These are phyloP conservation scores for Podargus strigoides DNA, from an alignment of 2,797 vertebrate species.

Conservation along the genomic window DNA sequence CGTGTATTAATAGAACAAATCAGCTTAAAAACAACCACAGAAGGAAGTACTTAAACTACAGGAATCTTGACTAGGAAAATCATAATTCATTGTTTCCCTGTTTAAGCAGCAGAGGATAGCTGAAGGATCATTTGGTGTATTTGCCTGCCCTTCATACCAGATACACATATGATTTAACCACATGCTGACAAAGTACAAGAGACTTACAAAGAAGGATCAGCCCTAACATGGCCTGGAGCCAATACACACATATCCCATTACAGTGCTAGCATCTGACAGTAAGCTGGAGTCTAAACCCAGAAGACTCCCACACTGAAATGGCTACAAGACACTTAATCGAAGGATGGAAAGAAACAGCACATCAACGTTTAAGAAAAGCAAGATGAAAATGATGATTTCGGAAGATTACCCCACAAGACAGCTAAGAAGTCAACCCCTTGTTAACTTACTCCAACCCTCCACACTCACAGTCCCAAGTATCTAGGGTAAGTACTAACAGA, in stretches of 20 bases:
- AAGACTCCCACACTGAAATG: not conserved
- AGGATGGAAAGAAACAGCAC: not conserved
- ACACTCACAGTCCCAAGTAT: not conserved
- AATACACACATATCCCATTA: not conserved
- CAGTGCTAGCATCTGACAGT: not conserved
- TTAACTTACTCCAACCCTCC: not conserved
- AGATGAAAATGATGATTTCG: not conserved
- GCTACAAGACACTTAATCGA: not conserved
- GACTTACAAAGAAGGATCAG: not conserved
- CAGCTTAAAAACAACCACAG: not conserved
- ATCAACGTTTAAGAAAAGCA: not conserved
- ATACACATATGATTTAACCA: not conserved
- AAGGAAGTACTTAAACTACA: not conserved
- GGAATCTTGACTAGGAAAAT: not conserved
- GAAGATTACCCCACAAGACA: not conserved
- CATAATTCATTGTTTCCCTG: not conserved
- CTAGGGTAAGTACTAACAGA: slow-evolving; percentile 24
- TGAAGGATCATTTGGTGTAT: not conserved
- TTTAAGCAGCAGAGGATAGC: not conserved
- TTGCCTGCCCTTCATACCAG: not conserved
- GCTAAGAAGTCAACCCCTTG: not conserved
- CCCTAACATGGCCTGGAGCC: not conserved
- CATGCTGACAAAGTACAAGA: not conserved
- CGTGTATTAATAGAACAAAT: not conserved
- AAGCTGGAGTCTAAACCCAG: not conserved